A percentile compares a stretch with the other conserved stretches of the same genome.
Evolutionary conservation across 2,113 vertebrate species (phyloP).

Genomic region (Rhineura floridana): DNA sequence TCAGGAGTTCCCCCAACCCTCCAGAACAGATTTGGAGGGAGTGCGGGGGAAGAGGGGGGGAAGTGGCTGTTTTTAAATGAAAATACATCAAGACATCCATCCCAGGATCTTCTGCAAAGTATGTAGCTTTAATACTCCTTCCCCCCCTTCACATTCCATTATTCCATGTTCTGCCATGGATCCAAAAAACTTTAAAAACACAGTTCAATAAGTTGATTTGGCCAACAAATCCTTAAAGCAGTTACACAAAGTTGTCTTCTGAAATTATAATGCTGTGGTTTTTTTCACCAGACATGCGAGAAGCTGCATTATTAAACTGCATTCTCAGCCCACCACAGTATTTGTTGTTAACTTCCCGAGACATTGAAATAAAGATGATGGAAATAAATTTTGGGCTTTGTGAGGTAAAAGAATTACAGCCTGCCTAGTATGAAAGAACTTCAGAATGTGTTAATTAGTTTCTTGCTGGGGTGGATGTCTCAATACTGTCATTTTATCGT

Average conservation of each 20-base stretch:
- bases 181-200: neutral
- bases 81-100: neutral
- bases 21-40: too few relatives aligned
- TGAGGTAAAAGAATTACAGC: constrained; percentile 23
- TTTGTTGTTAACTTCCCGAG: neutral
- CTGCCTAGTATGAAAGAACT: constrained; percentile 9
- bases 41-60: too few relatives aligned
- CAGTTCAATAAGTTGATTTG: neutral
- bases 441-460: neutral
- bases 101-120: neutral
- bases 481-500: neutral
- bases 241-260: neutral
- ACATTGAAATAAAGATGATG: neutral
- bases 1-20: too few relatives aligned
- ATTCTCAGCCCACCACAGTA: neutral
- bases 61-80: neutral
- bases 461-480: neutral
- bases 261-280: neutral
- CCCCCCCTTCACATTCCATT: neutral
- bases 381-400: neutral
- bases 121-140: neutral
- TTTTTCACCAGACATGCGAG: neutral
- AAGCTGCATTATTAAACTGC: neutral
- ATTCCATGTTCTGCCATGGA: neutral
- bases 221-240: neutral